A percentile compares a stretch with the other conserved stretches of the same genome.
Evolutionary conservation across 2,888 invertebrate genomes (phyloP).

Genomic region (Charanyca ferruginea): DNA sequence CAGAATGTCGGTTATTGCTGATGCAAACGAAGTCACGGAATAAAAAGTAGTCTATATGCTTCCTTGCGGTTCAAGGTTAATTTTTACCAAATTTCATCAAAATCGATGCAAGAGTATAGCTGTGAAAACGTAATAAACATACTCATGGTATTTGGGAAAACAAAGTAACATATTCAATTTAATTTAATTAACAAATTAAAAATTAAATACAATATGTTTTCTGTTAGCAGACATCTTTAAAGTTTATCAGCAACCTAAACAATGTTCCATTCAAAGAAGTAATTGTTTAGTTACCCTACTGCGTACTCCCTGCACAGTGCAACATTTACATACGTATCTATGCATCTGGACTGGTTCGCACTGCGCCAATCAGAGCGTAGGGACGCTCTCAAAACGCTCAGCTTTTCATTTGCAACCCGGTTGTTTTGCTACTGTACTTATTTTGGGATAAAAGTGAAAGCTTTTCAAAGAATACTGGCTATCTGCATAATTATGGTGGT

Average conservation of each 20-base stretch:
- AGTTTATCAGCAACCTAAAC: neutral
- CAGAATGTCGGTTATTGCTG: too few species aligned
- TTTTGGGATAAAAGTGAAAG: conserved; percentile 55
- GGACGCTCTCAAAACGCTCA: conserved; percentile 58
- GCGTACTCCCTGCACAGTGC: neutral
- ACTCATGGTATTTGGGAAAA: too few species aligned
- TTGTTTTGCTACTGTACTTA: conserved; percentile 38
- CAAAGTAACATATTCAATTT: too few species aligned
- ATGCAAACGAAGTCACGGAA: too few species aligned
- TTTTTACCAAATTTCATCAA: too few species aligned
- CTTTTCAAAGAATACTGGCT: conserved; percentile 25
- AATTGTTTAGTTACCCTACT: conserved; percentile 33
- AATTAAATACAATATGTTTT: too few species aligned
- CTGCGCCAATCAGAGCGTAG: conserved; percentile 69
- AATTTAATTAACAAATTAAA: too few species aligned
- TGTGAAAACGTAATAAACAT: too few species aligned
- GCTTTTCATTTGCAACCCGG: conserved; percentile 54
- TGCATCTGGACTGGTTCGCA: conserved; percentile 66
- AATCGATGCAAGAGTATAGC: too few species aligned
- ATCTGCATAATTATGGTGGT: conserved; percentile 14
- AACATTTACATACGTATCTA: conserved; percentile 63
- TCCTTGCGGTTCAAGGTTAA: too few species aligned
- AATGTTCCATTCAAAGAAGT: neutral
- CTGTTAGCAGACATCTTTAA: too few species aligned
- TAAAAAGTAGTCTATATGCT: too few species aligned